These are phyloP conservation scores for Sparus aurata DNA, from an alignment of 2,797 vertebrate genomes.

Conservation along the genomic window DNA sequence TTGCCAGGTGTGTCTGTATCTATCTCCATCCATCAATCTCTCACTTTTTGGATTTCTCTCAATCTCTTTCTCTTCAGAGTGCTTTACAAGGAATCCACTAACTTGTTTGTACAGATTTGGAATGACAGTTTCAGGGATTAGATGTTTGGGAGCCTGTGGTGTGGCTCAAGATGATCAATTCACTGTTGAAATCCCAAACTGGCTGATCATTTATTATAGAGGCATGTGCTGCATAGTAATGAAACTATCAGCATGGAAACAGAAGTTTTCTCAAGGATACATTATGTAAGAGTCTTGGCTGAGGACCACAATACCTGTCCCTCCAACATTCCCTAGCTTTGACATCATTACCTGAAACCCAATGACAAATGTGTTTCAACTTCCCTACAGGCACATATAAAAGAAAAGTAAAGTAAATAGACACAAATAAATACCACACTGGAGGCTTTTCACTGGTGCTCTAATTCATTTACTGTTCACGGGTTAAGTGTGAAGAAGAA, in stretches of 20 bases:
- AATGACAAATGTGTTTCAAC: conserved; percentile 51
- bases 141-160: background rate
- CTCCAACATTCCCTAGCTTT: conserved; percentile 75
- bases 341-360: conserved; percentile 78
- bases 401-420: conserved; percentile 16
- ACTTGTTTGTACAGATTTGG: conserved; percentile 54
- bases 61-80: background rate
- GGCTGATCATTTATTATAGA: background rate
- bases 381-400: conserved; percentile 26
- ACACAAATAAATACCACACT: background rate
- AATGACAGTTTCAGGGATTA: conserved; percentile 7
- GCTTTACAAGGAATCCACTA: conserved; percentile 24
- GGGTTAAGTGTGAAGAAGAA: conserved; percentile 25
- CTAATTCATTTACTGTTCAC: conserved; percentile 7
- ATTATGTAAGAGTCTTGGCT: conserved; percentile 51
- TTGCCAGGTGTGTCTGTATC: conserved; percentile 28
- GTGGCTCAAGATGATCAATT: background rate
- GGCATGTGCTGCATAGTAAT: background rate
- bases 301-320: conserved; percentile 62
- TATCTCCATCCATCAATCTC: conserved; percentile 12
- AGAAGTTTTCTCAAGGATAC: too few relatives aligned
- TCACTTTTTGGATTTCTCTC: conserved; percentile 5
- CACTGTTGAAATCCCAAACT: background rate
- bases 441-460: conserved; percentile 16
- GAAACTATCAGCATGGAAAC: background rate